Evolutionary conservation across 2,113 vertebrate genomes (phyloP).

Genomic region (Manacus vitellinus): DNA sequence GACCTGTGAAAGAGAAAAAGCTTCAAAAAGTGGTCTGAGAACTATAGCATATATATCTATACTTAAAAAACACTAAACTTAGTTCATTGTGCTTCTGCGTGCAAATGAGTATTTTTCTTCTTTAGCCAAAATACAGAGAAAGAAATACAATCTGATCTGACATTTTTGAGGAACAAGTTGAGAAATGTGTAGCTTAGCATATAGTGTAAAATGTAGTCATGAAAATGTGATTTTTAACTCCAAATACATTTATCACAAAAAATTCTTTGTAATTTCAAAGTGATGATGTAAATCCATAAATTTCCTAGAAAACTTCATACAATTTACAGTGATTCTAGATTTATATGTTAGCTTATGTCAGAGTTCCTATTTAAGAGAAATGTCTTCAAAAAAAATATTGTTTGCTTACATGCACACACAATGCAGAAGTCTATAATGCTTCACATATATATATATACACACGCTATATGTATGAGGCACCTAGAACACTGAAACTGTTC

Average conservation of each 20-base stretch:
- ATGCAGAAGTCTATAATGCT: not conserved
- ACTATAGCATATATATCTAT: not conserved
- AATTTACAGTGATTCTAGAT: not conserved
- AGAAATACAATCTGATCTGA: not conserved
- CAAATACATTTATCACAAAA: not conserved
- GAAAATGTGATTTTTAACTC: not conserved
- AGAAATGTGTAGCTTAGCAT: not conserved
- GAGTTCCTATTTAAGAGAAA: not conserved
- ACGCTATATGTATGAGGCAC: not conserved
- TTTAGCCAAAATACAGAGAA: not conserved
- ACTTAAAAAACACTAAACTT: not conserved
- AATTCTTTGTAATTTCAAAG: not conserved
- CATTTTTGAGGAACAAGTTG: not conserved
- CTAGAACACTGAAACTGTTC: not conserved
- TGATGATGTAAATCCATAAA: not conserved
- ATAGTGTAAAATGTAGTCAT: not conserved
- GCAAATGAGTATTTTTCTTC: not conserved
- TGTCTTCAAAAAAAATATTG: not conserved
- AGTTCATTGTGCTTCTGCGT: not conserved
- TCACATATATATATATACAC: not conserved
- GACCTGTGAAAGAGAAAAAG: not conserved
- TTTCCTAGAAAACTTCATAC: not conserved
- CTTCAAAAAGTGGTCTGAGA: not conserved
- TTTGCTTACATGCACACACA: not conserved
- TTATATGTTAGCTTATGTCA: not conserved